Percentiles rank a stretch among this genome's conserved stretches.
Evolutionary conservation across 1,140 invertebrate genomes (phyloP).

Genomic region (Solenopsis fugax): DNA sequence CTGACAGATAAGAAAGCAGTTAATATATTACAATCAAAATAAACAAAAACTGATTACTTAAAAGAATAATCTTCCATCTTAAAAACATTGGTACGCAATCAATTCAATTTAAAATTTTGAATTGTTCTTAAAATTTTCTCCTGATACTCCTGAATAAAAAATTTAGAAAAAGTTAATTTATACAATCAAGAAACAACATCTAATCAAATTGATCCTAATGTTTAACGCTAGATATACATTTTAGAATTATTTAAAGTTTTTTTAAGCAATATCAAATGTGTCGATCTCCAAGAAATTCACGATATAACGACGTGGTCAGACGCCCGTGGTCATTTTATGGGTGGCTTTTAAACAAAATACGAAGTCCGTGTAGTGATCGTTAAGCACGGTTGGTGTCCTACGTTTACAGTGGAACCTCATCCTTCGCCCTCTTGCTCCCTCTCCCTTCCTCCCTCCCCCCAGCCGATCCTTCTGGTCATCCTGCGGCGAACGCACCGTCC

Average conservation of each 20-base stretch:
- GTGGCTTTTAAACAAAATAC: conserved; percentile 83
- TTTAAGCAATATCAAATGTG: background rate
- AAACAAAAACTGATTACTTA: background rate
- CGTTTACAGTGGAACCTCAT: conserved; percentile 55
- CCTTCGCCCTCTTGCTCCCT: conserved; percentile 7
- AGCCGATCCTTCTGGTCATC: conserved; percentile 79
- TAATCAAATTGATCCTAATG: background rate
- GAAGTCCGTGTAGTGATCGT: conserved; percentile 82
- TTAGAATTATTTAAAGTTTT: background rate
- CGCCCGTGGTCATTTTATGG: conserved; percentile 77
- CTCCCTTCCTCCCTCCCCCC: background rate
- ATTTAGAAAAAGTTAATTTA: background rate
- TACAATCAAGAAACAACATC: background rate
- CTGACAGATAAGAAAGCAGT: background rate
- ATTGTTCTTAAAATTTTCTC: background rate
- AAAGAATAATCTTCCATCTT: background rate
- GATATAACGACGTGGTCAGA: conserved; percentile 29
- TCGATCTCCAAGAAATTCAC: background rate
- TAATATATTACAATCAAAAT: background rate
- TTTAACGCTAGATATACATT: background rate
- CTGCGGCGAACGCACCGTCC: conserved; percentile 76
- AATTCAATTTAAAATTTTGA: background rate
- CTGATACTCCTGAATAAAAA: background rate
- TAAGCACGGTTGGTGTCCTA: conserved; percentile 78
- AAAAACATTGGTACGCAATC: background rate